Base-by-base conservation (phyloP, 2,113 vertebrate genomes). In the Sphyrna mokarran region DNA sequence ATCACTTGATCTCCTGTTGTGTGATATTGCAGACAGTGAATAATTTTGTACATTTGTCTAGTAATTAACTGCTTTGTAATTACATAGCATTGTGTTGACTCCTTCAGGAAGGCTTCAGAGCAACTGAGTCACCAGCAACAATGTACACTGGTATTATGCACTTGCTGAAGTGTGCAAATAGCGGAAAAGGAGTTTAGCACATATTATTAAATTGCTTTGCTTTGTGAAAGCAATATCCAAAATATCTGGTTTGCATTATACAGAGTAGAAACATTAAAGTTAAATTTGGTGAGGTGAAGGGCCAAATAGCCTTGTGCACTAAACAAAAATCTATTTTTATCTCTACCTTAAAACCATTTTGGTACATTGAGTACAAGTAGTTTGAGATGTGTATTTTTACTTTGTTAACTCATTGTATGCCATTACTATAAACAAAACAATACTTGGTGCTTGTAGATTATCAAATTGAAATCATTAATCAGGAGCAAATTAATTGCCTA, bases 41-140 rank as follows among this genome's bases (percentile, higher is more conserved):
- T 91, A 91, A 91, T 91, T 61, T n/a, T 63, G 58, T 90, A 33
- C 58, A n/a, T 61, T 91, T 63, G 14, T 91, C 16, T 63, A 58
- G 87, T 91, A 63, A 91, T 33, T 61, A 91, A 91, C 87, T 91
- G 58, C 87, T 91, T 91, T 91, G 58, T 91, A 18, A 33, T 91
- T 63, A 33, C 58, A 37, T 11, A n/a, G 14, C 29, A 18, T 33
- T 61, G 13, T 63, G 26, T 18, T 63, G 23, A 14, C n/a, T 91
- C 26, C 16, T 33, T 18, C 2, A 63, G 87, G 26, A 63, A 91
- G 29, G 13, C 18, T 91, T 91, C 87, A 63, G 87, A 91, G 61
- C 87, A 91, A 91, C 87, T 91, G 54, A 63, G 29, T 33, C 11
- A 61, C 16, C 87, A 63, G 87, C 54, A 48, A 54, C 85, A 87